phyloP scores from a whole-genome alignment of 1,140 invertebrate species.

The Saccostrea cuccullata region DNA sequence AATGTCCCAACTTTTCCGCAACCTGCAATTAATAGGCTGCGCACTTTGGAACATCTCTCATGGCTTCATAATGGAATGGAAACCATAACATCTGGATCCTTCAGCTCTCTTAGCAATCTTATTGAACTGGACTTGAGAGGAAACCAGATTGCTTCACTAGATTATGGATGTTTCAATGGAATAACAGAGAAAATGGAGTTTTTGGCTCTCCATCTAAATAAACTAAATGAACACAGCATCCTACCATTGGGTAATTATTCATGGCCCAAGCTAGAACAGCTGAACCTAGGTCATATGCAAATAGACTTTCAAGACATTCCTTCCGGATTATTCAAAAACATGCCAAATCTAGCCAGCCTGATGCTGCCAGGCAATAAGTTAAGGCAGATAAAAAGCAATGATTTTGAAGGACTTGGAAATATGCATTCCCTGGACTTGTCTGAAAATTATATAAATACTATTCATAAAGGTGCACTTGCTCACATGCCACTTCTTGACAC shows the following conservation, averaged over 20 bases:
- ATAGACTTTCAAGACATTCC: conserved; percentile 87
- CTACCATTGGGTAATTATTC: conserved; percentile 28
- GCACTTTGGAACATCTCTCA: conserved; percentile 52
- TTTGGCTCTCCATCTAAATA: conserved; percentile 92
- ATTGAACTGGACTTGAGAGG: conserved; percentile 83
- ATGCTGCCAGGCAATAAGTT: conserved; percentile 94
- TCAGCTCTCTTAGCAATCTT: conserved; percentile 58
- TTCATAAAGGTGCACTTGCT: conserved; percentile 60
- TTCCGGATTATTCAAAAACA: conserved; percentile 87
- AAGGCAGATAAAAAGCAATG: conserved; percentile 87
- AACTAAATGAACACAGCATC: conserved; percentile 87
- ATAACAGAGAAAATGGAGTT: conserved; percentile 92
- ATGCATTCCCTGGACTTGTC: conserved; percentile 59
- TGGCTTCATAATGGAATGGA: conserved; percentile 52
- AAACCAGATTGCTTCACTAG: conserved; percentile 88
- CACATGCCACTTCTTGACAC: conserved; percentile 52
- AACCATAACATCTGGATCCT: conserved; percentile 43
- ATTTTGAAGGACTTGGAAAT: conserved; percentile 78
- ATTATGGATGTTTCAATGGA: conserved; percentile 87
- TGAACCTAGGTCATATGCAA: conserved; percentile 86
- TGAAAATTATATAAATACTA: conserved; percentile 60
- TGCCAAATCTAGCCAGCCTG: conserved; percentile 90
- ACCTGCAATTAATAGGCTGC: conserved; percentile 37
- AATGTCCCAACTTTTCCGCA: conserved; percentile 51
- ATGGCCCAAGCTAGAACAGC: conserved; percentile 80